Base-by-base conservation (phyloP, 1,140 invertebrate species). In the Drosophila nigrodunni region DNA sequence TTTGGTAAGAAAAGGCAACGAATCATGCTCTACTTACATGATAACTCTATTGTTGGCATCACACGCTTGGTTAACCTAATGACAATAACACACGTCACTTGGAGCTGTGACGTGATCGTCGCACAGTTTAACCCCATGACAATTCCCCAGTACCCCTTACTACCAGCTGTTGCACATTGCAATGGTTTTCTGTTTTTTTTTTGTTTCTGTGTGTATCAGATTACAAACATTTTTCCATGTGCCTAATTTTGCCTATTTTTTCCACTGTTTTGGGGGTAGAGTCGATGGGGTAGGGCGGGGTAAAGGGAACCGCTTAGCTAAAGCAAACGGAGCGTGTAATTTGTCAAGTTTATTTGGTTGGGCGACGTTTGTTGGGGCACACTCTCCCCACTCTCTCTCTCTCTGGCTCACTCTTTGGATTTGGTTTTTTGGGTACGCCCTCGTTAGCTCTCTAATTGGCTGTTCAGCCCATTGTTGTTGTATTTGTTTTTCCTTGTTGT, bases 341-440 rank as follows among this genome's bases (percentile, higher is more conserved):
- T 80, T 88, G 85, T 88, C 83, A 80, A 83, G 83, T 87, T 87
- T 87, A 87, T 87, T 88, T 89, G 83, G 83, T 87, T 80, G 83
- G 88, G 83, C 78, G 76, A 77, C 79, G 82, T 52, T 87, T 46
- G 67, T 62, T 46, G 58, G 25, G 49, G 9, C 47, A 60, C 46
- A 34, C 44, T 58, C 10, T 58, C 39, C 25, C 37, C 21, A 25
- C 9, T 39, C 21, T 65, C 49, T 59, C 9, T n/a, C n/a, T 34
- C 57, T 64, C 54, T 46, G 43, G 41, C 18, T 21, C 7, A 10
- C 21, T 52, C 13, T 49, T 8, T 6, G 25, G 25, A 30, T 43
- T 49, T 41, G 58, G 44, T 1, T 47, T 49, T 43, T 60, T 41
- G 58, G 58, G 58, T 15, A 54, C 59, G 67, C 66, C 66, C 64